Base-by-base conservation (phyloP, 2,113 vertebrate genomes). In the Cichladusa arquata region DNA sequence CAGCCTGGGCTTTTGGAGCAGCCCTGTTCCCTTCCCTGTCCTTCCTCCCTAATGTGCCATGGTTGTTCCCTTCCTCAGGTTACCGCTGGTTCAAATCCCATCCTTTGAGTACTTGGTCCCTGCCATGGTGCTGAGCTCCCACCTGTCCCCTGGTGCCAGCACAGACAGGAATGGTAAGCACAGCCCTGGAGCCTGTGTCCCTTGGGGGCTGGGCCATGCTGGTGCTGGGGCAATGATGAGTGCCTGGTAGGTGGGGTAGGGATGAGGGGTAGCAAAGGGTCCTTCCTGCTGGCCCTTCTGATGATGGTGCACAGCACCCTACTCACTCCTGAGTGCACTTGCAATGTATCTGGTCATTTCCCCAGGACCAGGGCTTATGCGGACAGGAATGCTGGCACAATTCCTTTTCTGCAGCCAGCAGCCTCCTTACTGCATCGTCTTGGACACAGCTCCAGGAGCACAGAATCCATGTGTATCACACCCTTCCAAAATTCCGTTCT, bases 31-130 rank as follows among this genome's bases (percentile, higher is more conserved):
- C 17, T 45, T 67, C 22, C 26, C 11, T 60, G 18, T 36, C n/a
- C n/a, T 80, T 78, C 19, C 12, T 56, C 25, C 12, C 23, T 93
- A 36, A 57, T 1, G 1, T 48, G 26, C 6, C 5, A 5, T 81
- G 88, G 36, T 65, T 96, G 34, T 96, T 50, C 25, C 26, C 57
- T 57, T 95, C 79, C 86, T 70, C 93, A 99, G 98, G 95, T 81
- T 99, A 72, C 98, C 98, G 0, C 95, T 99, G 88, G 86, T 99
- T 79, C 98, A 99, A 79, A 98, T 98, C 76, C 98, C 98, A 18
- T 98, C 98, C 29, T 97, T 99, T 6, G 98, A 99, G 88, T 98
- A 98, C 91, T 96, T 99, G 81, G 93, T 98, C 67, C 98, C 98
- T 69, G 98, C 98, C 61, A 74, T 98, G 83, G 94, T 98, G 86